Conservation (phyloP, 2,113 vertebrate genomes). For the Nothobranchius furzeri region DNA sequence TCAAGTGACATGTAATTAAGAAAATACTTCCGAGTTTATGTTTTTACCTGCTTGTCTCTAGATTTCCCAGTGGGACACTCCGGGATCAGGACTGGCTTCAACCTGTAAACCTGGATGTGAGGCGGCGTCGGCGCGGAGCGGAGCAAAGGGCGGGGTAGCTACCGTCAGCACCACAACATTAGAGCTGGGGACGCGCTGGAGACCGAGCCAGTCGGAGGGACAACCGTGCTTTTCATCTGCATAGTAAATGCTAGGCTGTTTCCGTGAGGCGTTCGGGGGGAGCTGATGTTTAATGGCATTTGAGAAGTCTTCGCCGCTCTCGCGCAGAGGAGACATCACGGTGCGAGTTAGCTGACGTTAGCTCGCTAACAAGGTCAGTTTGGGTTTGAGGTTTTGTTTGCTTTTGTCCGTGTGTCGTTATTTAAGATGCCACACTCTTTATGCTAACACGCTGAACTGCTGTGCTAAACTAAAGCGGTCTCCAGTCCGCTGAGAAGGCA, state of each 20-base stretch:
- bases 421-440: neutral
- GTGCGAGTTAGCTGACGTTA: constrained; percentile 67
- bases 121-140: constrained; percentile 30
- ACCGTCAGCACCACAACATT: constrained; percentile 38
- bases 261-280: constrained; percentile 4
- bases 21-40: neutral
- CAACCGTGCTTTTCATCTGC: neutral
- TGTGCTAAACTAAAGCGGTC: neutral
- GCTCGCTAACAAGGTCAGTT: constrained; percentile 80
- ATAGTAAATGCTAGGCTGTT: neutral
- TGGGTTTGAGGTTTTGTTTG: constrained; percentile 32
- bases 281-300: constrained; percentile 65
- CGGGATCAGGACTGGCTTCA: constrained; percentile 48
- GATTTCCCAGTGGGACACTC: constrained; percentile 45
- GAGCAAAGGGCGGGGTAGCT: constrained; percentile 50
- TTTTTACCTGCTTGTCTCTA: constrained; percentile 47
- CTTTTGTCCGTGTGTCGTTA: neutral
- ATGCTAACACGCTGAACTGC: neutral
- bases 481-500: constrained; percentile 1
- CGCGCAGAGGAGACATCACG: constrained; percentile 60
- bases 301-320: constrained; percentile 52
- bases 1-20: neutral
- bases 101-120: constrained; percentile 66
- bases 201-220: constrained; percentile 8
- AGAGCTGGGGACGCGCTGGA: constrained; percentile 32